A percentile compares a stretch with the other conserved stretches of the same genome.
phyloP scores from a whole-genome alignment of 1,140 invertebrate genomes.

The Caerostris darwini region DNA sequence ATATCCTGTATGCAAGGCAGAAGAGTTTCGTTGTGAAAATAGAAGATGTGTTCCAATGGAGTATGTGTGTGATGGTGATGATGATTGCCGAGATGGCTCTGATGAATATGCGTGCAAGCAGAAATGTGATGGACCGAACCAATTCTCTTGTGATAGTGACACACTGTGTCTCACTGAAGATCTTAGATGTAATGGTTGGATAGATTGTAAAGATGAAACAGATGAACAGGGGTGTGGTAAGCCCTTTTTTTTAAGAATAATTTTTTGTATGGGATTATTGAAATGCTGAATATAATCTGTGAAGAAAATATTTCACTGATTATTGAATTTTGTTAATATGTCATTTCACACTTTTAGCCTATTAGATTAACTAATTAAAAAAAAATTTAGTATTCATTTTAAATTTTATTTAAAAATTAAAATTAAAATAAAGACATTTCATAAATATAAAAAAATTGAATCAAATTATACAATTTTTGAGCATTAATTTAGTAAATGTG shows the following conservation, averaged over 20 bases:
- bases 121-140: constrained; percentile 75
- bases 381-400: too few relatives aligned
- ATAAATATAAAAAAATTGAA: too few relatives aligned
- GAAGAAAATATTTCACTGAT: too few relatives aligned
- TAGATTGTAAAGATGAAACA: constrained; percentile 85
- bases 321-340: too few relatives aligned
- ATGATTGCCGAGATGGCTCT: constrained; percentile 79
- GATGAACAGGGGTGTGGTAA: constrained; percentile 85
- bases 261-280: background rate
- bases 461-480: too few relatives aligned
- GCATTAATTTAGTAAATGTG: too few relatives aligned
- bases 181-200: constrained; percentile 84
- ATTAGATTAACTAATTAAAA: too few relatives aligned
- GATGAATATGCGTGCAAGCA: constrained; percentile 79
- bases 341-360: too few relatives aligned
- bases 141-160: constrained; percentile 80
- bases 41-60: constrained; percentile 92
- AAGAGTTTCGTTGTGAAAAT: constrained; percentile 87
- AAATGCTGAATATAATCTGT: too few relatives aligned
- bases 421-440: too few relatives aligned
- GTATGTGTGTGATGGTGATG: constrained; percentile 94
- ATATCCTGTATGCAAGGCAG: constrained; percentile 80
- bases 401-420: too few relatives aligned
- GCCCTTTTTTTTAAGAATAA: background rate
- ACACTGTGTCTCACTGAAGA: constrained; percentile 79